Evolutionary conservation across 2,888 invertebrate species (phyloP), one percentile per base, ranked within the genome.

Genomic region (Caenorhabditis parvicauda): DNA sequence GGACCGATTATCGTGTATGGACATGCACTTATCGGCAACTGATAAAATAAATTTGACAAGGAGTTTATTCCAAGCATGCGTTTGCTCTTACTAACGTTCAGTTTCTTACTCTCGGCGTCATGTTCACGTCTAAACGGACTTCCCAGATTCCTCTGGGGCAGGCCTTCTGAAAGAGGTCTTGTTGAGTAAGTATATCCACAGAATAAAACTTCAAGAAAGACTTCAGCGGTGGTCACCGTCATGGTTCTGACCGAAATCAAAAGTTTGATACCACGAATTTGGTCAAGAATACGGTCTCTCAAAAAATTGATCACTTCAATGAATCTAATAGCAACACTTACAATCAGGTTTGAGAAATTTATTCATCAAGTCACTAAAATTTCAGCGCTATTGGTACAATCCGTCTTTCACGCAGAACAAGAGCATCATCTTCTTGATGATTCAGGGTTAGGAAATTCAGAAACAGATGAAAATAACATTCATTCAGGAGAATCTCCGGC

Each of bases 321-420:
- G 21, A 44, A 2, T 44, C 9, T 14, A 65, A 70, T 19, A 55
- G 17, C 22, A 53, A 44, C 2, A 54, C 53, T 3, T 70, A 65
- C 32, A 53, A 54, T 7, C 70, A 70, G 59, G 69, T 43, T 35
- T 27, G 3, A 35, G 19, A 12, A 12, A 24, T 35, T 9, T 3
- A 35, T 6, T 12, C 12, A 35, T 7, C n/a, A 44, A 21, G 14
- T 14, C 14, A 38, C 21, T 14, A 19, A 24, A 9, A 24, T 48
- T 67, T 19, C 52, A 72, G 72, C 54, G 69, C 28, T 70, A 70
- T 35, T 68, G 69, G 63, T 66, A 70, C 63, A 70, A 70, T 50
- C 44, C 56, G 0, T 54, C 54, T 14, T 72, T 52, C 47, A 57
- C 58, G 2, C 38, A 59, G 41, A 47, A 54, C 28, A 66, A 57